Conservation (phyloP, 2,888 invertebrate species). For the Blastobasis lacticolella region DNA sequence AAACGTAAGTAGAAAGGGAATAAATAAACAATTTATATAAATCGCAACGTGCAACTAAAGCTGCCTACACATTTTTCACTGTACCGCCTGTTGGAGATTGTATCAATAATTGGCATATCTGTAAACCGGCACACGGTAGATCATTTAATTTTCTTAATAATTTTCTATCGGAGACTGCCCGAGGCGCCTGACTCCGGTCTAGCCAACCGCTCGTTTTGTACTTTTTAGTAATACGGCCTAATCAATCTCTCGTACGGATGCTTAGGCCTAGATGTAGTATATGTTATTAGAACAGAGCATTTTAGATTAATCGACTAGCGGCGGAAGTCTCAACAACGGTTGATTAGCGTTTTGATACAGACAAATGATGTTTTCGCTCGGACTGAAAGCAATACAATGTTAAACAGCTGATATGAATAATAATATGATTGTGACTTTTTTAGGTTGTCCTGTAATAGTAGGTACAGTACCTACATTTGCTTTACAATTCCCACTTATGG, state of each 20-base stretch:
- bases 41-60: conserved; percentile 37
- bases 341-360: neutral
- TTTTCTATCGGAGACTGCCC: conserved; percentile 63
- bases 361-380: no score
- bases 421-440: no score
- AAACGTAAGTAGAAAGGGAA: conserved; percentile 25
- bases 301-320: conserved; percentile 7
- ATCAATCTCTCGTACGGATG: conserved; percentile 58
- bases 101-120: conserved; percentile 73
- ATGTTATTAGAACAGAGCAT: conserved; percentile 11
- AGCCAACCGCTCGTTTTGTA: conserved; percentile 48
- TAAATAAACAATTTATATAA: conserved; percentile 35
- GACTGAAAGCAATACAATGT: no score
- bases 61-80: conserved; percentile 63
- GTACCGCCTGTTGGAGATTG: conserved; percentile 40
- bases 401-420: no score
- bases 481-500: no score
- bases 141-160: conserved; percentile 74
- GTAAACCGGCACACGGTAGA: conserved; percentile 58
- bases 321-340: conserved; percentile 5
- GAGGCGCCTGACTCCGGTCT: conserved; percentile 44
- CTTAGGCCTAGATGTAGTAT: conserved; percentile 32
- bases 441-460: no score
- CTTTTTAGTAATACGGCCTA: conserved; percentile 58
- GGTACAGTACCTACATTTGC: no score